Evolutionary conservation across 2,888 invertebrate genomes (phyloP), one percentile per base, ranked within the genome.

Genomic region (Nycteola revayana): DNA sequence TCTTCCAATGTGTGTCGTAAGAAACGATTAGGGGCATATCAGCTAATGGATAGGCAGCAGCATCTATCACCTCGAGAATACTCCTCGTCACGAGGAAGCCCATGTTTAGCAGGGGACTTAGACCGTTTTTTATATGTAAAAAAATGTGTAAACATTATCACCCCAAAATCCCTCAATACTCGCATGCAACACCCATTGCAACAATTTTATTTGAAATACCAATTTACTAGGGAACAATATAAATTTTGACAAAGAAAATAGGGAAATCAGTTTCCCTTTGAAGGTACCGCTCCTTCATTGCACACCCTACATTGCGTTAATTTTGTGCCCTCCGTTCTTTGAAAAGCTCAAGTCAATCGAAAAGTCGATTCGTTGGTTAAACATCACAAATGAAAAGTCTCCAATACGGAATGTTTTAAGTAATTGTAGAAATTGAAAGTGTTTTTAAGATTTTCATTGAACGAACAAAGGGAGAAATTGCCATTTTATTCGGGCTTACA

Each of bases 301-400:
- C 80, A 76, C 84, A 77, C 84, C 82, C 83, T 67, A 70, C 74
- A 68, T 69, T 70, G 77, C 78, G 78, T 81, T 87, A 86, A 86
- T 87, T 84, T 68, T 48, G 61, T 60, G 57, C 75, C 82, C 84
- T 71, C 59, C 49, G 68, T 74, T 73, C 80, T 85, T 87, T 87
- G 87, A 87, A 77, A 78, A 69, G 75, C 78, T 83, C 86, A 78
- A 84, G 79, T 85, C 85, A 85, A 83, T 82, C 84, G 86, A 78
- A 77, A 87, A 85, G 81, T 78, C 83, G 81, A 84, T 80, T 79
- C 81, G 77, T 81, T 79, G 80, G 85, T 85, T 86, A 86, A 86
- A 86, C 84, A 85, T 82, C 73, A 75, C 73, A 83, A 85, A 85
- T 83, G 86, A 83, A 84, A 87, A 85, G 80, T 81, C 83, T 72